Percentiles rank a stretch among this genome's conserved stretches.
Evolutionary conservation across 2,888 invertebrate species (phyloP).

Genomic region (Eupithecia pulchellata): DNA sequence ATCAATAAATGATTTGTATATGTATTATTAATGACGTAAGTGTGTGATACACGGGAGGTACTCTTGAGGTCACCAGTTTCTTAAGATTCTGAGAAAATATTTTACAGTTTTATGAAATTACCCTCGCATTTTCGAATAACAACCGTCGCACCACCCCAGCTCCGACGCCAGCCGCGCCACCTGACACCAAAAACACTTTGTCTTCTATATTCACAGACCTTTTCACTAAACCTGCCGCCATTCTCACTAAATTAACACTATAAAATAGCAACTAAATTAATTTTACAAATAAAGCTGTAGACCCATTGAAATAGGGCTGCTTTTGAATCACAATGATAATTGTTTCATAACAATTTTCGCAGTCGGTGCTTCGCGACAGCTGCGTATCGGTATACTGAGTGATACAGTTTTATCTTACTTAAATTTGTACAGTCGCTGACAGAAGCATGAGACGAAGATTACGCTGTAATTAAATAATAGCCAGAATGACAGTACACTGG

Average conservation of each 20-base stretch:
- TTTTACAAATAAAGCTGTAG: background rate
- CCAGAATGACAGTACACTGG: background rate
- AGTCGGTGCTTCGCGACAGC: constrained; percentile 24
- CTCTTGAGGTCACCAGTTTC: too few relatives aligned
- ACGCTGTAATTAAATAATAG: background rate
- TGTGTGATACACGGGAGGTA: too few relatives aligned
- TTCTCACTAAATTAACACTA: constrained; percentile 39
- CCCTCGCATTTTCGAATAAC: constrained; percentile 68
- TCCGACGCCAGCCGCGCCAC: constrained; percentile 74
- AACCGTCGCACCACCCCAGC: constrained; percentile 68
- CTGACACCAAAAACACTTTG: constrained; percentile 75
- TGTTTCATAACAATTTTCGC: constrained; percentile 14
- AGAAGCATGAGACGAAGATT: constrained; percentile 2
- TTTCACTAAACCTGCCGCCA: constrained; percentile 50
- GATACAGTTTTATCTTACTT: constrained; percentile 48
- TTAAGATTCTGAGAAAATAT: too few relatives aligned
- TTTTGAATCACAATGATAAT: constrained; percentile 3
- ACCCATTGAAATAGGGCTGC: background rate
- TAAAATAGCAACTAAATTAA: constrained; percentile 10
- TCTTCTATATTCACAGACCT: constrained; percentile 56
- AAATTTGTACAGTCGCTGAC: constrained; percentile 37
- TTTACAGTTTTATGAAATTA: constrained; percentile 41
- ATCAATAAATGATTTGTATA: too few relatives aligned
- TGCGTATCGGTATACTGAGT: constrained; percentile 21
- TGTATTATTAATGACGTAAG: too few relatives aligned